These are phyloP conservation scores for Drosophila setosimentum DNA, from an alignment of 2,888 invertebrate species.

Conservation along the genomic window DNA sequence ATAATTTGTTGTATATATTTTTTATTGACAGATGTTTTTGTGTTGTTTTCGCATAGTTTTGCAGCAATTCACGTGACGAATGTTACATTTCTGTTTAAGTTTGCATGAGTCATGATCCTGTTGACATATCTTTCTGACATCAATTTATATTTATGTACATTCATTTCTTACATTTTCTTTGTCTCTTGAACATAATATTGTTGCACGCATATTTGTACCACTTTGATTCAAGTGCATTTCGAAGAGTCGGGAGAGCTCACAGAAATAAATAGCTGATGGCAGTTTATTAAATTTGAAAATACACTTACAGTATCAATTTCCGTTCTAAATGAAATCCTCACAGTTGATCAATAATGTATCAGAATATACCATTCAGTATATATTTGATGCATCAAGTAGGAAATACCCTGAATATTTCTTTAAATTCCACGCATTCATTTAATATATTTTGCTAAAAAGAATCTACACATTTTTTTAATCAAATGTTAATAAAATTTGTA, in stretches of 20 bases:
- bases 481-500: neutral
- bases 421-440: neutral
- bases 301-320: neutral
- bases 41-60: constrained; percentile 56
- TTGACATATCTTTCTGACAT: constrained; percentile 3
- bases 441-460: neutral
- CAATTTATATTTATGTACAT: neutral
- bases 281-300: neutral
- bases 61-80: constrained; percentile 69
- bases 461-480: no score
- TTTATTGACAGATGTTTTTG: constrained; percentile 34
- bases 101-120: constrained; percentile 57
- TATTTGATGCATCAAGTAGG: neutral
- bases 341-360: neutral
- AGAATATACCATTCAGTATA: no score
- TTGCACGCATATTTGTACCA: neutral
- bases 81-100: constrained; percentile 63
- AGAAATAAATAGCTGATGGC: neutral
- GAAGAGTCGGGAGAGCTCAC: neutral
- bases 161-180: neutral
- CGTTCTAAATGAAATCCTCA: neutral
- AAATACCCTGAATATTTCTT: neutral
- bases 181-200: neutral
- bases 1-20: constrained; percentile 27
- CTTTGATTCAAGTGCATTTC: neutral